Base-by-base conservation (phyloP, 2,888 invertebrate genomes). In the Cotesia congregata region DNA sequence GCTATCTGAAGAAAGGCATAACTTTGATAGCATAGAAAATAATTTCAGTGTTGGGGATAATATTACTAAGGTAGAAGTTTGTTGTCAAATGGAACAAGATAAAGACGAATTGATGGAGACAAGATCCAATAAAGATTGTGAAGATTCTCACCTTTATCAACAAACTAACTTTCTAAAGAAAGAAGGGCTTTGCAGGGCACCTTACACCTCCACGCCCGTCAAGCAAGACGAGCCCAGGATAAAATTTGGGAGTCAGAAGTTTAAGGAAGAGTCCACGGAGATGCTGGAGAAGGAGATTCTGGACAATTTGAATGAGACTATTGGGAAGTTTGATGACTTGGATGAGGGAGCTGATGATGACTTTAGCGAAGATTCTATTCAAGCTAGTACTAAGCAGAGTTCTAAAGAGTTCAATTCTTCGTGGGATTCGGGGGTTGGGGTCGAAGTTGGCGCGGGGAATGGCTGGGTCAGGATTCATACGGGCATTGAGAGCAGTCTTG, bases 381-480 rank as follows among this genome's bases (percentile, higher is more conserved):
- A 84, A 30, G 30, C 30, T 30, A 30, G 30, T 30, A 17, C 17
- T 17, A 30, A 30, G 30, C 30, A 30, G 30, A 78, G 81, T 80
- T 77, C 80, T 72, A 80, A 74, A 73, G 85, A 85, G 81, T 86
- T 87, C 79, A 87, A 87, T 83, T 88, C 88, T 83, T 88, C 88
- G 6, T 87, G 88, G 84, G 89, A 89, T 75, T 89, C 88, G 6
- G 88, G 90, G 84, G 91, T 89, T 86, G 91, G 90, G 86, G 90
- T 88, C 87, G 92, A 91, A 86, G 90, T 91, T 88, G 91, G 88
- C 82, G 89, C 86, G 50, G 87, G 88, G 65, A 91, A 91, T 81
- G 93, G 93, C 77, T 93, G 93, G 93, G 91, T 93, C 79, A 90
- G 93, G 70, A 91, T 93, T 78, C 92, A 92, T 85, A 92, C 92